Evolutionary conservation across 2,888 invertebrate species (phyloP).

Genomic region (Brachyptera putata): DNA sequence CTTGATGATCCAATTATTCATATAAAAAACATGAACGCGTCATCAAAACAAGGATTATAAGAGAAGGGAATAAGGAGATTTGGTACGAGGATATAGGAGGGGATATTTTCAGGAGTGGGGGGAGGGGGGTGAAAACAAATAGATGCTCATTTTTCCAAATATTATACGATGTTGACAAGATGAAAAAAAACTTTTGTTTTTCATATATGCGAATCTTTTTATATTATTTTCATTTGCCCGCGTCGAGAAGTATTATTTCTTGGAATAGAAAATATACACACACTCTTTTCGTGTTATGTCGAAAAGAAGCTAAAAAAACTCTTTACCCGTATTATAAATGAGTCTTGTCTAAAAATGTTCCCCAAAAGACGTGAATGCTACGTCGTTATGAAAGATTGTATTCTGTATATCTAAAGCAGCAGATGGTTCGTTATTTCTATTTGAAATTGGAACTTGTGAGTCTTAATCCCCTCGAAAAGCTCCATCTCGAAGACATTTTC

Average conservation of each 20-base stretch:
- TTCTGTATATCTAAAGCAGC: conserved; percentile 22
- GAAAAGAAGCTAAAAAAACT: too few species aligned
- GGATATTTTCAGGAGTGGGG: neutral
- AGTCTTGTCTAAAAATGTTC: conserved; percentile 22
- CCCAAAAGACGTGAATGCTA: neutral
- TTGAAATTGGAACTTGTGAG: conserved; percentile 15
- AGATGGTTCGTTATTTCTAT: conserved; percentile 25
- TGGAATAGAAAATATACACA: neutral
- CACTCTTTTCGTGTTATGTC: conserved; percentile 7
- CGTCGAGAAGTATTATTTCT: conserved; percentile 4
- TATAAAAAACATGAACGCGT: too few species aligned
- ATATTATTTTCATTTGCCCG: neutral
- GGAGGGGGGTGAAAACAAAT: neutral
- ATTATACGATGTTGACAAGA: neutral
- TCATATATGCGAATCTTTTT: conserved; percentile 10
- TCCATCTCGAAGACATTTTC: conserved; percentile 29
- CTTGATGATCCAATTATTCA: too few species aligned
- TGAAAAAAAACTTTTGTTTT: neutral
- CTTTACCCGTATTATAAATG: conserved; percentile 25
- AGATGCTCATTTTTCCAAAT: too few species aligned
- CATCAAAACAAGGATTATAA: too few species aligned
- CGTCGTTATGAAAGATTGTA: conserved; percentile 24
- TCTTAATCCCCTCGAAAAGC: conserved; percentile 22
- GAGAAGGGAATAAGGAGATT: too few species aligned
- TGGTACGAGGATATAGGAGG: too few species aligned